Evolutionary conservation across 2,797 vertebrate species (phyloP).

Genomic region (Pseudotriccus pelzelni): DNA sequence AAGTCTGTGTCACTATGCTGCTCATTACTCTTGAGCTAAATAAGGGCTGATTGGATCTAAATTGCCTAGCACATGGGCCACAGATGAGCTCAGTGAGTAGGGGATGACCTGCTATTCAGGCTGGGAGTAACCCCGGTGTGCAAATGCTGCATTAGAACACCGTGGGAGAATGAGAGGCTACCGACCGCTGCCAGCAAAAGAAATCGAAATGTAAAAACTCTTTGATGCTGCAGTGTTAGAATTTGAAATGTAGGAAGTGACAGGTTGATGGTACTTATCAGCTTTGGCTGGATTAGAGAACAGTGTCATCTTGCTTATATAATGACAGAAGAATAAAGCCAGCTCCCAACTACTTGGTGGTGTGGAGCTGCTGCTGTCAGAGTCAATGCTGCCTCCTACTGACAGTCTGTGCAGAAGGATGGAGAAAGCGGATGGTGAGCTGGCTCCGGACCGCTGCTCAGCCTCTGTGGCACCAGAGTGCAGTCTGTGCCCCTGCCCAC

Average conservation of each 20-base stretch:
- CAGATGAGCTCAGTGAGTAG: constrained; percentile 88
- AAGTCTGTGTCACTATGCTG: constrained; percentile 89
- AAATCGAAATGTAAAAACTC: constrained; percentile 88
- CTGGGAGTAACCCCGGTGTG: constrained; percentile 87
- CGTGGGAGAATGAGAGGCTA: constrained; percentile 84
- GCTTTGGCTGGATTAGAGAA: constrained; percentile 87
- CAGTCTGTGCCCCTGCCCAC: background rate
- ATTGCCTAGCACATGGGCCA: constrained; percentile 86
- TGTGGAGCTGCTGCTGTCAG: constrained; percentile 53
- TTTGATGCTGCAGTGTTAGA: constrained; percentile 86
- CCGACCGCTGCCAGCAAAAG: constrained; percentile 83
- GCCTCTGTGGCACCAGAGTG: background rate
- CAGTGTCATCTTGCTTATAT: constrained; percentile 85
- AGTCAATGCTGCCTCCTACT: constrained; percentile 78
- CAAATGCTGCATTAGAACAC: constrained; percentile 86
- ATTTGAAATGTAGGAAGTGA: constrained; percentile 89
- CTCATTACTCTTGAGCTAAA: constrained; percentile 91
- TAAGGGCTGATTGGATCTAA: constrained; percentile 90
- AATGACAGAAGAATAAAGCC: constrained; percentile 84
- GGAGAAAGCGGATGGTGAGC: background rate
- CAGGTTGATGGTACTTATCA: constrained; percentile 88
- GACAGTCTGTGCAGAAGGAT: constrained; percentile 20
- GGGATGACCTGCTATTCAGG: constrained; percentile 87
- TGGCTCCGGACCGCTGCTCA: accelerated
- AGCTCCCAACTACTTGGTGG: constrained; percentile 73